Percentiles rank a stretch among this genome's conserved stretches.
Evolutionary conservation across 1,140 invertebrate species (phyloP).

Genomic region (Battus philenor): DNA sequence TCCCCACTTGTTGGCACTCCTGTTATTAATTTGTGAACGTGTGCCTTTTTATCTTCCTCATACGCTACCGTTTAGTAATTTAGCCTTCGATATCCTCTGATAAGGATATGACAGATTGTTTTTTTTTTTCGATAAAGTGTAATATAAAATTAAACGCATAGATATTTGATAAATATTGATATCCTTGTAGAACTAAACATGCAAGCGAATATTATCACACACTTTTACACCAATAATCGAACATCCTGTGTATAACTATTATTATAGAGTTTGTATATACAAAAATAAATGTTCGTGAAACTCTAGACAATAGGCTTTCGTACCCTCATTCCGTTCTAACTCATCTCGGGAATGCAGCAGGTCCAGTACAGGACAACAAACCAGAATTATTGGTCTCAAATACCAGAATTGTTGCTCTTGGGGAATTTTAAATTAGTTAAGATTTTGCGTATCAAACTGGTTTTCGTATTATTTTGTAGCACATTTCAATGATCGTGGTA

Average conservation of each 20-base stretch:
- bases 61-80: constrained; percentile 59
- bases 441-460: constrained; percentile 7
- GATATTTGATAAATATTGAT: too few relatives aligned
- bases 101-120: constrained; percentile 11
- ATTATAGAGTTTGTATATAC: too few relatives aligned
- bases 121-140: too few relatives aligned
- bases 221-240: too few relatives aligned
- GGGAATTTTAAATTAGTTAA: constrained; percentile 10
- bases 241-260: too few relatives aligned
- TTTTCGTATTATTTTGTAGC: too few relatives aligned
- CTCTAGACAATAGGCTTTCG: background rate
- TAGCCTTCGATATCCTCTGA: constrained; percentile 17
- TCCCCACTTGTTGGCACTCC: constrained; percentile 20
- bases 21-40: constrained; percentile 30
- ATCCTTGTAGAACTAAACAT: too few relatives aligned
- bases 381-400: constrained; percentile 20
- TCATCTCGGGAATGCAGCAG: constrained; percentile 5
- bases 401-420: constrained; percentile 4
- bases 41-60: constrained; percentile 25
- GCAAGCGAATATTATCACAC: too few relatives aligned
- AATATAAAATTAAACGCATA: too few relatives aligned
- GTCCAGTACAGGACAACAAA: constrained; percentile 25
- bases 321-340: constrained; percentile 12
- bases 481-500: too few relatives aligned
- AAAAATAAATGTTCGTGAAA: background rate